A percentile compares a stretch with the other conserved stretches of the same genome.
Evolutionary conservation across 2,797 vertebrate species (phyloP).

Genomic region (Xerus rutilus): DNA sequence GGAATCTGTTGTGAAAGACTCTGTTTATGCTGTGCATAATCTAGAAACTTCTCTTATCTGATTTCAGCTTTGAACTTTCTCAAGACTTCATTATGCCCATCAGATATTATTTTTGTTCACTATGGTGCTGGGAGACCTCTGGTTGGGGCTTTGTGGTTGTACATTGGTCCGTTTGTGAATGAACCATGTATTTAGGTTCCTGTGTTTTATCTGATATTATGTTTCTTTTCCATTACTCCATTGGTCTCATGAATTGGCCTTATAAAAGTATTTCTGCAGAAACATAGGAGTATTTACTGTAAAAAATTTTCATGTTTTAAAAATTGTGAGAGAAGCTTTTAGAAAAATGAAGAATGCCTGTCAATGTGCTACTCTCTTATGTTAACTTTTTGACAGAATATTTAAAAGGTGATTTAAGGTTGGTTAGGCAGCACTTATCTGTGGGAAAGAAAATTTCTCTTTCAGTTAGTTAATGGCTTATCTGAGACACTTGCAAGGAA

Average conservation of each 20-base stretch:
- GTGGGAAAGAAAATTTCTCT: constrained; percentile 38
- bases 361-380: constrained; percentile 30
- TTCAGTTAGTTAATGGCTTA: constrained; percentile 32
- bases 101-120: neutral
- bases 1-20: neutral
- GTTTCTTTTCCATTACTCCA: neutral
- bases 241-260: neutral
- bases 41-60: neutral
- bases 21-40: neutral
- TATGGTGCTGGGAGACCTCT: neutral
- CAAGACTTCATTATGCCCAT: neutral
- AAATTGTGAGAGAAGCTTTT: constrained; percentile 34
- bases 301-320: constrained; percentile 6
- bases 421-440: constrained; percentile 37
- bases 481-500: neutral
- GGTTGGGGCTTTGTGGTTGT: neutral
- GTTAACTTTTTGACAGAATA: constrained; percentile 57
- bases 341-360: constrained; percentile 11
- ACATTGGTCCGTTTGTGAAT: neutral
- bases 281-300: neutral
- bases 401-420: constrained; percentile 58
- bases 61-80: neutral
- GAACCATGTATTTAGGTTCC: neutral
- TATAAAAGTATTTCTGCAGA: constrained; percentile 6
- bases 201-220: neutral